Evolutionary conservation across 2,888 invertebrate species (phyloP).

Genomic region (Cheilosia soror): DNA sequence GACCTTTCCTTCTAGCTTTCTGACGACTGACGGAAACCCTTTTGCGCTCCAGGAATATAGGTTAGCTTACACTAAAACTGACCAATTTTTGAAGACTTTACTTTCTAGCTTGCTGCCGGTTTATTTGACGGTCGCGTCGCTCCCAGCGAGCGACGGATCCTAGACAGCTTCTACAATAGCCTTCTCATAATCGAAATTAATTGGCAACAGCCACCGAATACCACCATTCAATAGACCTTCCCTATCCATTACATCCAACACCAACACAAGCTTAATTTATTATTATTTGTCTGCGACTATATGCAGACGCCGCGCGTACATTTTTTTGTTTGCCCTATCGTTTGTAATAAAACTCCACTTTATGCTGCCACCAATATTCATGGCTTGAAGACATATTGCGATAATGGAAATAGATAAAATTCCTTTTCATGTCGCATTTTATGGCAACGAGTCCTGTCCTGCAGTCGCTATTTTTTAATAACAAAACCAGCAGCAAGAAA

Average conservation of each 20-base stretch:
- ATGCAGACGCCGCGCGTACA: not conserved
- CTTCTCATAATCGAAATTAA: slow-evolving; percentile 57
- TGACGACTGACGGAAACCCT: no score
- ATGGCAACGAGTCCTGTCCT: slow-evolving; percentile 44
- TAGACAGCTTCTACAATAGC: not conserved
- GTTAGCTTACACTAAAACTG: no score
- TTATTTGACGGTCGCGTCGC: no score
- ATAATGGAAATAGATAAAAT: slow-evolving; percentile 70
- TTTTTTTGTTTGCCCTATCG: not conserved
- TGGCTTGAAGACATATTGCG: slow-evolving; percentile 57
- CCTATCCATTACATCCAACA: not conserved
- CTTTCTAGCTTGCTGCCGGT: no score
- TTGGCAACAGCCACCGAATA: slow-evolving; percentile 7
- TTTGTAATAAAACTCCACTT: slow-evolving; percentile 35
- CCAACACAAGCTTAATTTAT: not conserved
- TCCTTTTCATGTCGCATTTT: slow-evolving; percentile 59
- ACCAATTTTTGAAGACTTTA: no score
- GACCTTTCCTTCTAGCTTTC: no score
- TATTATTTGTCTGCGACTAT: not conserved
- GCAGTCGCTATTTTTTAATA: slow-evolving; percentile 39
- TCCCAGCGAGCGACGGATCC: no score
- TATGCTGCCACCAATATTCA: slow-evolving; percentile 51
- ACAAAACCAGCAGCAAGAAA: slow-evolving; percentile 14
- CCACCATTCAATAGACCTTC: not conserved
- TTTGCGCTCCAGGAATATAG: no score